phyloP scores from a whole-genome alignment of 2,797 vertebrate species.

The Loriculus beryllinus region DNA sequence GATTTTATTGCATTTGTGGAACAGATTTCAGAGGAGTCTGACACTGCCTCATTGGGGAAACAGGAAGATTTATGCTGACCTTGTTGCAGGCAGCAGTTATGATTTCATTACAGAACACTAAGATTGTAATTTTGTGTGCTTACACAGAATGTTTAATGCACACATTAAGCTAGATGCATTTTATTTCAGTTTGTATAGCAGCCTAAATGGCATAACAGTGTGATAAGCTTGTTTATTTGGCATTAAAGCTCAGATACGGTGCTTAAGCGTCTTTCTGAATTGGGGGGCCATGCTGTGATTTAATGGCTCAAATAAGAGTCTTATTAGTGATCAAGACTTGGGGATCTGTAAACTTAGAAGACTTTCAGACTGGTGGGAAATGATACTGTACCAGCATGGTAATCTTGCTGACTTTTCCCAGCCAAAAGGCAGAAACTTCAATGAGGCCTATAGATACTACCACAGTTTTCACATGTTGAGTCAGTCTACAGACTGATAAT shows the following conservation, averaged over 20 bases:
- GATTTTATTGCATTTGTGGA: not conserved
- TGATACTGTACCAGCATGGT: not conserved
- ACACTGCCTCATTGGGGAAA: not conserved
- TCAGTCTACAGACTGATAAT: not conserved
- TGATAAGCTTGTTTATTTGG: not conserved
- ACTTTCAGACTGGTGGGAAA: not conserved
- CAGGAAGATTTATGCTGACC: conserved; percentile 30
- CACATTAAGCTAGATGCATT: not conserved
- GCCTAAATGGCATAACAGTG: conserved; percentile 2
- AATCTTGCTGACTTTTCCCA: not conserved
- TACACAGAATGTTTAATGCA: conserved; percentile 23
- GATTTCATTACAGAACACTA: conserved; percentile 46
- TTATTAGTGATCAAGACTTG: not conserved
- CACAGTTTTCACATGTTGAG: not conserved
- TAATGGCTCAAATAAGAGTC: not conserved
- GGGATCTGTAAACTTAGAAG: not conserved
- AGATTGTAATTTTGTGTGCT: conserved; percentile 20
- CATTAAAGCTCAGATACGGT: not conserved
- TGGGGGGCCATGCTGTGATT: not conserved
- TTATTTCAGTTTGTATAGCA: conserved; percentile 44
- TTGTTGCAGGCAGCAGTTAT: not conserved
- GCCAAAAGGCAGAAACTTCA: not conserved
- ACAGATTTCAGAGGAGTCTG: not conserved
- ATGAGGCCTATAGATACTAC: not conserved
- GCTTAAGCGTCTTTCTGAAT: not conserved